Base-by-base conservation (phyloP, 2,797 vertebrate genomes). In the Stomatorhinus walkeri region DNA sequence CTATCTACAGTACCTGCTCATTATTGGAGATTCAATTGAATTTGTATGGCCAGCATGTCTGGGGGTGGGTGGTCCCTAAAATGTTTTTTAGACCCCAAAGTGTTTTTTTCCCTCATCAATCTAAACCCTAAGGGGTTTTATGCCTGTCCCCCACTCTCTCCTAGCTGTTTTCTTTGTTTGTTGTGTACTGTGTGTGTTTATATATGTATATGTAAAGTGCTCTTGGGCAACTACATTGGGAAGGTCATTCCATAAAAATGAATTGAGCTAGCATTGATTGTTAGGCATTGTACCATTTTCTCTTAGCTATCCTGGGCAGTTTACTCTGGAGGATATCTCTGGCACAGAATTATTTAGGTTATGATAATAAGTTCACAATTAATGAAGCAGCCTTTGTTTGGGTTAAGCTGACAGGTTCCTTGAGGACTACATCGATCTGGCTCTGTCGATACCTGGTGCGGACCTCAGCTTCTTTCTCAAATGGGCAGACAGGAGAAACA, bases 211-310 rank as follows among this genome's bases (percentile, higher is more conserved):
- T 64, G 61, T 28, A 64, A 64, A 64, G 61, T 64, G 61, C 68
- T 36, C 14, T 40, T 76, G 28, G 32, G 68, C 32, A 76, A 40
- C 28, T 40, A 14, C 1, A 0, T 19, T 76, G 68, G 12, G 59
- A 84, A 88, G 68, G 16, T 83, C 52, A 14, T 51, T 88, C 51
- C 32, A 36, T 64, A 59, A 49, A 85, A 49, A 48, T 48, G 81
- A 85, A 51, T 22, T 85, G 52, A 88, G 7, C 72, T 84, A 72
- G 76, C 51, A 88, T 52, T 40, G 48, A 88, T 46, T 24, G 51
- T 76, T 88, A 36, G 54, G 28, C 81, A 83, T 24, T 76, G 68
- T 76, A 8, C 12, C 4, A 14, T 59, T 22, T 40, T 40, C 32
- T n/a, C 72, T 52, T 46, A 22, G 3, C 7, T 88, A 14, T 3